Evolutionary conservation across 1,140 invertebrate species (phyloP).

Genomic region (Belonocnema kinseyi): DNA sequence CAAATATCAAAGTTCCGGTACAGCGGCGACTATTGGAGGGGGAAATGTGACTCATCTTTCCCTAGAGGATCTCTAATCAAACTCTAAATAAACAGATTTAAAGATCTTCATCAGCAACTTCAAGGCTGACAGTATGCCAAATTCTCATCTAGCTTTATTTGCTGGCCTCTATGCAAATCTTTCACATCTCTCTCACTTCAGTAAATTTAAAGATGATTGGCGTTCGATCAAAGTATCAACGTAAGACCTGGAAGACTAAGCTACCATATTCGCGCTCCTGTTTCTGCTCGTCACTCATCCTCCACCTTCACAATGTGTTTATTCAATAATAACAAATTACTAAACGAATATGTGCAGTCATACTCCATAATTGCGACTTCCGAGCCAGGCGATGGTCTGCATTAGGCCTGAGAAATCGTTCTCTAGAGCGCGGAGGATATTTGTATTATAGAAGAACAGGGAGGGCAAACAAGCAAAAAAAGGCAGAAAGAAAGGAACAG

Average conservation of each 20-base stretch:
- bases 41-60: too few species aligned
- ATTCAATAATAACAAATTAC: slow-evolving; percentile 72
- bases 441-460: slow-evolving; percentile 42
- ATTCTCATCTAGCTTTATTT: too few species aligned
- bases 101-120: too few species aligned
- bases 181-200: neutral
- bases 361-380: slow-evolving; percentile 72
- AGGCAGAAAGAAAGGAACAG: slow-evolving; percentile 36
- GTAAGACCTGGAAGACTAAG: too few species aligned
- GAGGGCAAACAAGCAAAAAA: slow-evolving; percentile 51
- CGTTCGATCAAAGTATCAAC: neutral
- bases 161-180: too few species aligned
- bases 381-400: slow-evolving; percentile 43
- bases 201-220: neutral
- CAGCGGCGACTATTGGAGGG: too few species aligned
- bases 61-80: too few species aligned
- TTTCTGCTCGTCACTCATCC: slow-evolving; percentile 48
- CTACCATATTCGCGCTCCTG: slow-evolving; percentile 1
- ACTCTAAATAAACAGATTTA: too few species aligned
- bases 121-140: too few species aligned
- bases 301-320: slow-evolving; percentile 60
- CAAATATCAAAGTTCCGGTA: too few species aligned
- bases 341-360: slow-evolving; percentile 71
- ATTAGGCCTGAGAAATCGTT: slow-evolving; percentile 8
- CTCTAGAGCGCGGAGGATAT: neutral